Evolutionary conservation across 2,113 vertebrate genomes (phyloP).

Genomic region (Oxyura jamaicensis): DNA sequence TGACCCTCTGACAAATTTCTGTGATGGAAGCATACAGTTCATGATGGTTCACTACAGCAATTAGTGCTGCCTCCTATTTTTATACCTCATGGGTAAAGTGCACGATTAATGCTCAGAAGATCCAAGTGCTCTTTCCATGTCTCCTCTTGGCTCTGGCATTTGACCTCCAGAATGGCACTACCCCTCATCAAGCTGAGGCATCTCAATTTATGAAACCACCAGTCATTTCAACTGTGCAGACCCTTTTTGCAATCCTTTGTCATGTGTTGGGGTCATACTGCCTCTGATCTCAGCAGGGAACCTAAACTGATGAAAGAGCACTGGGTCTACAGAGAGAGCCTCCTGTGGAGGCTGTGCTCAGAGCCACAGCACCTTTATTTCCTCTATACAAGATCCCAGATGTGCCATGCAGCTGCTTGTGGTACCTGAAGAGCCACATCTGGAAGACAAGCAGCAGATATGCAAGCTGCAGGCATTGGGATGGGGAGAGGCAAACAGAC

Average conservation of each 20-base stretch:
- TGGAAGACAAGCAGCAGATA: background rate
- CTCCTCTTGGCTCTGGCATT: background rate
- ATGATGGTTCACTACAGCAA: background rate
- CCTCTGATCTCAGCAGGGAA: background rate
- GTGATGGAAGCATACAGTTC: background rate
- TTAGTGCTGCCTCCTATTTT: background rate
- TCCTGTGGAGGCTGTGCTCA: background rate
- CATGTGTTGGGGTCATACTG: background rate
- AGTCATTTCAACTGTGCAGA: background rate
- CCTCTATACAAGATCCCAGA: background rate
- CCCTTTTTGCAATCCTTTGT: background rate
- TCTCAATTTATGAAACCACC: background rate
- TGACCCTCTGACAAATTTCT: background rate
- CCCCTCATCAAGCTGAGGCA: background rate
- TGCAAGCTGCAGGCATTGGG: background rate
- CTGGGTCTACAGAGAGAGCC: background rate
- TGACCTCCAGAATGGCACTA: background rate
- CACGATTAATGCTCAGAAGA: background rate
- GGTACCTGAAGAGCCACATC: background rate
- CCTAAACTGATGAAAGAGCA: background rate
- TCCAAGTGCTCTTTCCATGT: background rate
- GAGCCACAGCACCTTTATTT: accelerated
- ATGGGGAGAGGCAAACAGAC: background rate
- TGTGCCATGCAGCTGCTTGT: accelerated
- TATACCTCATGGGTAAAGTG: background rate